phyloP scores from a whole-genome alignment of 2,113 vertebrate species.

The Gadus chalcogrammus region DNA sequence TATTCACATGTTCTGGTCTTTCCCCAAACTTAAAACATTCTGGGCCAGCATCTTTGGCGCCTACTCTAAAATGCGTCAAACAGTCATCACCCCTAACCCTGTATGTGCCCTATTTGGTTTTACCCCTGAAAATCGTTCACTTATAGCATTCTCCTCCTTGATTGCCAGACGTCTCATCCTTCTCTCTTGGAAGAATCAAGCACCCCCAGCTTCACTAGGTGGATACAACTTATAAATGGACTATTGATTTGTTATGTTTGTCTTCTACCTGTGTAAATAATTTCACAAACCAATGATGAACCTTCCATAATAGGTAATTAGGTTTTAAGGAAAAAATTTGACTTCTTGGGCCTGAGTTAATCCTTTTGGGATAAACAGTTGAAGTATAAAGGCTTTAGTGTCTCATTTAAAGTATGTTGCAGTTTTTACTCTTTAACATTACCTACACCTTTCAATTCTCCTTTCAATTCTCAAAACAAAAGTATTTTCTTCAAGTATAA shows the following conservation, averaged over 20 bases:
- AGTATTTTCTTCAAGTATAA: no score
- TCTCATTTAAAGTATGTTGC: background rate
- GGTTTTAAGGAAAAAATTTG: no score
- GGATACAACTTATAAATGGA: background rate
- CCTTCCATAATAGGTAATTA: no score
- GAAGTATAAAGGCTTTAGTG: background rate
- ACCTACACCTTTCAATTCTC: background rate
- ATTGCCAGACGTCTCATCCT: conserved; percentile 1
- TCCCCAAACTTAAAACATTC: no score
- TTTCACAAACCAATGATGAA: no score
- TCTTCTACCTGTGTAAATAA: no score
- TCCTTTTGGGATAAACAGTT: conserved; percentile 1
- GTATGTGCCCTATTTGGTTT: conserved; percentile 1
- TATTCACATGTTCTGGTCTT: no score
- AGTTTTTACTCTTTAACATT: background rate
- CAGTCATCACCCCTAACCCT: background rate
- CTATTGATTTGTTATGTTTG: no score
- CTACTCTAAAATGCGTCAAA: background rate
- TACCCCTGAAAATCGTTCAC: background rate
- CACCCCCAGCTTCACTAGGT: conserved; percentile 1
- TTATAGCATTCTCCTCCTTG: conserved; percentile 1
- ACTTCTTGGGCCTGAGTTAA: background rate
- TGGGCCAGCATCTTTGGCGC: no score
- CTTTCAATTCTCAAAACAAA: no score
- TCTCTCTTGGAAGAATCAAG: conserved; percentile 4